Evolutionary conservation across 2,888 invertebrate genomes (phyloP), one percentile per base, ranked within the genome.

Genomic region (Brachypalpus laphriformis): DNA sequence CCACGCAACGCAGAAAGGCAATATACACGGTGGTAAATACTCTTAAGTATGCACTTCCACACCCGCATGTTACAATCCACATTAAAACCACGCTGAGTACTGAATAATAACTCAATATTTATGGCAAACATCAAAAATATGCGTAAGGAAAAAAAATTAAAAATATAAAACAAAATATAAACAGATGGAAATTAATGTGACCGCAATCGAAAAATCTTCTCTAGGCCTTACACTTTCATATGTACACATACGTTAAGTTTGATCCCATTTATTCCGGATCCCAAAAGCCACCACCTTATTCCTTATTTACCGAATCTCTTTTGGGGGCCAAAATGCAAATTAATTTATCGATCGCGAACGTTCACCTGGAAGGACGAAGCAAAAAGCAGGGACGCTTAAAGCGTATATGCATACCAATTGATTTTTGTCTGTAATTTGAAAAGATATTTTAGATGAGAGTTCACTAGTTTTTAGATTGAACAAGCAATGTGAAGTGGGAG

Each of bases 101-200:
- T 3, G 28, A 45, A 45, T 63, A 63, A 45, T 34, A 34, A 65
- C 49, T 65, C 49, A 65, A 37, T 65, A 65, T 49, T 65, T 65
- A 51, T 49, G 34, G 16, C 22, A 18, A 63, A 49, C n/a, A 49
- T 22, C 8, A 22, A 22, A 22, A 47, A 6, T 34, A 6, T n/a
- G 2, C 3, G 2, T n/a, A 9, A 37, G 8, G 37, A n/a, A 37
- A n/a, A 37, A 37, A 37, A n/a, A 28, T 6, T 37, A 57, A 20
- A 6, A 18, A 20, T 16, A 56, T 20, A 1, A 25, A 16, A 6
- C 25, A 28, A 63, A 34, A 34, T 34, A 34, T 18, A 6, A 37
- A 22, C 65, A 66, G 37, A 51, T 51, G 51, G 66, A 37, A 51
- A 51, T 66, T 51, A 37, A 37, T 51, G 51, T 51, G 25, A 40